These are phyloP conservation scores for Peromyscus nudipes DNA, from an alignment of 2,797 vertebrate genomes.

Conservation along the genomic window DNA sequence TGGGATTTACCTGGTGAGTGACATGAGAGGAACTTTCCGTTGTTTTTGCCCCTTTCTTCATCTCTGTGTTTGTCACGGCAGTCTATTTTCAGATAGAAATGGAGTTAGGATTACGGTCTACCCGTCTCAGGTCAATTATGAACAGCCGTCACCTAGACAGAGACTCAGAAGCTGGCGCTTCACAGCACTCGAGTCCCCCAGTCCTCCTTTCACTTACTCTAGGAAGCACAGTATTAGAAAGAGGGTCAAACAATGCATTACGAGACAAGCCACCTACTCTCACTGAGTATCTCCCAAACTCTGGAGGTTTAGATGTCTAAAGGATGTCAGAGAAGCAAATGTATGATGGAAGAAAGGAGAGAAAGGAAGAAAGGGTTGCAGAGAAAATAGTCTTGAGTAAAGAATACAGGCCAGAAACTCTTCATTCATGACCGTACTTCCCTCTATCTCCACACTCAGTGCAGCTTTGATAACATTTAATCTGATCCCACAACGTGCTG, in stretches of 20 bases:
- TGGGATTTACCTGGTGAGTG: not conserved
- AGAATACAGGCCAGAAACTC: not conserved
- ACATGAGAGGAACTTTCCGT: conserved; percentile 18
- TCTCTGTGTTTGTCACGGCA: not conserved
- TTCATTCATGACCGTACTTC: not conserved
- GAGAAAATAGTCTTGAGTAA: not conserved
- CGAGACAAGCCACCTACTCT: not conserved
- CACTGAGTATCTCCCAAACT: not conserved
- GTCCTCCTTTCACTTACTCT: not conserved
- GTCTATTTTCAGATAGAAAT: not conserved
- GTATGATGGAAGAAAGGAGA: not conserved
- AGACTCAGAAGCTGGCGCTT: not conserved
- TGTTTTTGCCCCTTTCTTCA: not conserved
- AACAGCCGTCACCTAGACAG: not conserved
- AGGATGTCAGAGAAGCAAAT: not conserved
- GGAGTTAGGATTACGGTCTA: not conserved
- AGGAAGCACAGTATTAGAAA: not conserved
- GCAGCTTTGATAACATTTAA: not conserved
- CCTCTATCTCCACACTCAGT: not conserved
- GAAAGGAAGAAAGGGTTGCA: not conserved
- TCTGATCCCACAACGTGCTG: not conserved
- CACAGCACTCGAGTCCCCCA: not conserved
- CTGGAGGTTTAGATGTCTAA: not conserved
- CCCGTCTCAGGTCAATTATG: not conserved
- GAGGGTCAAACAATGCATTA: not conserved